Base-by-base conservation (phyloP, 2,797 vertebrate genomes). In the Epinephelus awoara region DNA sequence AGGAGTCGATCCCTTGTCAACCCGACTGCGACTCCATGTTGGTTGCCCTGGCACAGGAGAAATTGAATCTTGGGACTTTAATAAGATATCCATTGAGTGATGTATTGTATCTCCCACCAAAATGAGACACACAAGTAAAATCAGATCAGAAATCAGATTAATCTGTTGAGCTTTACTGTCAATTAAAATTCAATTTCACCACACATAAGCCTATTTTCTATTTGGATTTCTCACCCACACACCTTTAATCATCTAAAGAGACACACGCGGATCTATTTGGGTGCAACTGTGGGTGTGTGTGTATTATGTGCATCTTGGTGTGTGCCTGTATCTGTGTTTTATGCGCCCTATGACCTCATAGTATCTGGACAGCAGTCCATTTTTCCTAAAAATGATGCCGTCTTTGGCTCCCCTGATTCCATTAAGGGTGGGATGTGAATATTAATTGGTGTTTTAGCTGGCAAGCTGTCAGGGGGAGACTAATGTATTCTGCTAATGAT, bases 401-500 rank as follows among this genome's bases (percentile, higher is more conserved):
- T 84, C 72, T 88, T 70, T 69, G 68, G 59, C 74, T 82, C 70
- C 72, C 77, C 66, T 83, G 67, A 70, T 76, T 86, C 75, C 74
- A 77, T 82, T 82, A 80, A 59, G 62, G 65, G 70, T 55, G 58
- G 61, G 74, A 77, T 80, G 76, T 85, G 87, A 91, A 92, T 92
- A 91, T 90, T 87, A 87, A 90, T 79, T 68, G 75, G 69, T 56
- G 67, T 70, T 90, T 85, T 76, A 88, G 77, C 69, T 85, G 84
- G 87, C 81, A 85, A 59, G 57, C 86, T 86, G 86, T 84, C 85
- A 85, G 75, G 55, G 34, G 46, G 51, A 90, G 86, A 81, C 84
- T 91, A 86, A 92, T 89, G 79, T 77, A 81, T 90, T 86, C 85
- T 67, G 87, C 90, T 93, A 92, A 93, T 84, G 90, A 92, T 82